These are phyloP conservation scores for Artemia sinica DNA, from an alignment of 2,888 invertebrate species.

Conservation along the genomic window DNA sequence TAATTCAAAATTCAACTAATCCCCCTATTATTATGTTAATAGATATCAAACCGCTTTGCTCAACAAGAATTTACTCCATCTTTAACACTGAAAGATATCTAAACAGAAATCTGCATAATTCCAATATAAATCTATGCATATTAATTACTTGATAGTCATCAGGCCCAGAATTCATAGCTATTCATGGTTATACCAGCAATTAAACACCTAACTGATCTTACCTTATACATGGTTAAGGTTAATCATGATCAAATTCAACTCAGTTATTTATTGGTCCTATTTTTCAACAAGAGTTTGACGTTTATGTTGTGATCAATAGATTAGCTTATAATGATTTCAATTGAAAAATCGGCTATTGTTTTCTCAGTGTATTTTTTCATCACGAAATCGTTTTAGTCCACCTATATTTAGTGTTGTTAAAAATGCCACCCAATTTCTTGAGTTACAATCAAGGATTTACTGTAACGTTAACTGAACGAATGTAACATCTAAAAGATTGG, in stretches of 20 bases:
- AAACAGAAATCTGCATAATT: conserved; percentile 14
- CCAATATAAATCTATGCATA: conserved; percentile 14
- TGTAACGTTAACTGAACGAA: too few relatives aligned
- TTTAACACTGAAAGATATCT: conserved; percentile 10
- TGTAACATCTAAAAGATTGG: too few relatives aligned
- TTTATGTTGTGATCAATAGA: conserved; percentile 12
- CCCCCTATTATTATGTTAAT: conserved; percentile 1
- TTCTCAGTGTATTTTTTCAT: too few relatives aligned
- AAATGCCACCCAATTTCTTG: too few relatives aligned
- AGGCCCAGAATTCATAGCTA: neutral
- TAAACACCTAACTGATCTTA: conserved; percentile 12
- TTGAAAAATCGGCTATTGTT: neutral
- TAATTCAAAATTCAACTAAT: too few relatives aligned
- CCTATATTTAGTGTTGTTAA: too few relatives aligned
- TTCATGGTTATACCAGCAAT: conserved; percentile 10
- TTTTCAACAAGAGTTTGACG: conserved; percentile 11
- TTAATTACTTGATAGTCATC: conserved; percentile 12
- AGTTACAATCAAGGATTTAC: too few relatives aligned
- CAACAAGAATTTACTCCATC: conserved; percentile 11
- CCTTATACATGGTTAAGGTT: conserved; percentile 12
- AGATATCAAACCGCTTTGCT: neutral
- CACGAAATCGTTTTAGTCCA: too few relatives aligned
- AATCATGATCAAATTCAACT: neutral
- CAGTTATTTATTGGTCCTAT: conserved; percentile 11
- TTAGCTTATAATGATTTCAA: conserved; percentile 6